Base-by-base conservation (phyloP, 2,113 vertebrate species). In the Uria aalge region DNA sequence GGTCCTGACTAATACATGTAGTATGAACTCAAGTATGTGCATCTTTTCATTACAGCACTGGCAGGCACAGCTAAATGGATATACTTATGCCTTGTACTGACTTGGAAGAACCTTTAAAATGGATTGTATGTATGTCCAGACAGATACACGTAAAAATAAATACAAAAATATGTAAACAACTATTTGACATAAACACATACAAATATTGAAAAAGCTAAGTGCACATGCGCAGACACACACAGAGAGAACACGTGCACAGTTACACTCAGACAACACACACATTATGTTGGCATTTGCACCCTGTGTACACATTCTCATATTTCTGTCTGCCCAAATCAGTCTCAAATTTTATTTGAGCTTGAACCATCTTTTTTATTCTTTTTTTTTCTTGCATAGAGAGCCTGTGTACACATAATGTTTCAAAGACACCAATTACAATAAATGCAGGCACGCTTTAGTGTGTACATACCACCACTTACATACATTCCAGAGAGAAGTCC, bases 201-300 rank as follows among this genome's bases (percentile, higher is more conserved):
- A 40, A 62, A 48, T 26, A 60, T 29, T 32, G 7, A 50, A 56
- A 52, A 55, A 63, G 43, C 48, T 10, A 47, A 34, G 9, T 0
- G 6, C 27, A 24, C 6, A 20, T 32, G 56, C 0, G 0, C 23
- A 57, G 36, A 45, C 14, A 74, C 18, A 63, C 36, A 36, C 0
- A 0, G 23, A 77, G 15, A 53, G 59, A 71, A 59, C 38, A 55
- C 1, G 4, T 16, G 48, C 20, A 24, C 3, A 2, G 45, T 36
- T n/a, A 68, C 60, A 41, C 30, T 38, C 52, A 66, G 23, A 64
- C 50, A 62, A 29, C 41, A 74, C 4, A 71, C 19, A 21, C 4
- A 6, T 64, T 48, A 48, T 12, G 19, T 3, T 93, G 63, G n/a
- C 32, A 30, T 91, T 83, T 79, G 20, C 32, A 80, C 67, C 55